Percentiles rank a stretch among this genome's conserved stretches.
phyloP scores from a whole-genome alignment of 2,888 invertebrate genomes.

The Orthosia gracilis region DNA sequence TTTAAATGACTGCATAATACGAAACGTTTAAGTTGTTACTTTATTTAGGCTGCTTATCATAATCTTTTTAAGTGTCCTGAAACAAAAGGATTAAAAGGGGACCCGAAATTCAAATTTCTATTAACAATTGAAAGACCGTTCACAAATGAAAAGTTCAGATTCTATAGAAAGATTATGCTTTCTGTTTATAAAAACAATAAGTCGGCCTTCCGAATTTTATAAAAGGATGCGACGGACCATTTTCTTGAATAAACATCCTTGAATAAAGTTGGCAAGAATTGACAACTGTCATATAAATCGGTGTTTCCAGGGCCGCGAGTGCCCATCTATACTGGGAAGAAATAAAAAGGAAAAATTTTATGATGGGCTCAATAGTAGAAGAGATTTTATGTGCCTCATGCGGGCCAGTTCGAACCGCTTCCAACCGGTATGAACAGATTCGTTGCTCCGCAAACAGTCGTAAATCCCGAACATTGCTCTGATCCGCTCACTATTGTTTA shows the following conservation, averaged over 20 bases:
- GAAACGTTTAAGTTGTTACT: constrained; percentile 72
- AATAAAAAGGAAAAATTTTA: constrained; percentile 83
- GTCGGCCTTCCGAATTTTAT: constrained; percentile 52
- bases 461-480: constrained; percentile 82
- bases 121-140: constrained; percentile 58
- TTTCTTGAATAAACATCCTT: constrained; percentile 68
- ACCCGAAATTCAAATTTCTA: constrained; percentile 58
- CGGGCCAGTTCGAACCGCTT: constrained; percentile 67
- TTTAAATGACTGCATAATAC: constrained; percentile 76
- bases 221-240: constrained; percentile 44
- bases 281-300: constrained; percentile 72
- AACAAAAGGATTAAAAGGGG: constrained; percentile 70
- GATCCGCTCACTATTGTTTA: constrained; percentile 79
- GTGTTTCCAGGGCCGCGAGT: constrained; percentile 61
- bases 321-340: constrained; percentile 68
- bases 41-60: constrained; percentile 71
- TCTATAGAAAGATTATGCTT: constrained; percentile 49
- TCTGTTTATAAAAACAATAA: constrained; percentile 58
- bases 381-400: constrained; percentile 81
- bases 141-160: constrained; percentile 55
- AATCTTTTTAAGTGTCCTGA: constrained; percentile 72
- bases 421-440: constrained; percentile 79
- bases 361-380: constrained; percentile 74
- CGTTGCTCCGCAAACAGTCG: constrained; percentile 82
- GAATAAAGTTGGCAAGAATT: constrained; percentile 68